phyloP scores from a whole-genome alignment of 35 echinoderm and acorn worm genomes.

The Lytechinus variegatus region DNA sequence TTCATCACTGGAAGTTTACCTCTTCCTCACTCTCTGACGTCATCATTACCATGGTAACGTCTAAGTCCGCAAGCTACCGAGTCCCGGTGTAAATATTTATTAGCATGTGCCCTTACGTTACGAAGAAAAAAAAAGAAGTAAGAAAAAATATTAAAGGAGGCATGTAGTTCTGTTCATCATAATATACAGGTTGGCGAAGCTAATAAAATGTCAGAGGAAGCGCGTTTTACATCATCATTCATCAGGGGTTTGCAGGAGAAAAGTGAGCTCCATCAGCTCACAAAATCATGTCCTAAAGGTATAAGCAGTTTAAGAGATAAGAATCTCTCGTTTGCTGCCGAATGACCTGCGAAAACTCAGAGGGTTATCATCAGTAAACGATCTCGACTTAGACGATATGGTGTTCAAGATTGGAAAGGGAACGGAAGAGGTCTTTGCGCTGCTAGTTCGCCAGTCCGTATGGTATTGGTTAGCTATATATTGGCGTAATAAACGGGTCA shows the following conservation, averaged over 20 bases:
- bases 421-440: background rate
- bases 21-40: constrained; percentile 19
- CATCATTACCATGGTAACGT: constrained; percentile 24
- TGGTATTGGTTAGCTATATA: background rate
- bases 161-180: background rate
- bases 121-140: background rate
- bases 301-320: constrained; percentile 13
- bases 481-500: background rate
- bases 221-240: background rate
- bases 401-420: background rate
- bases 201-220: constrained; percentile 2
- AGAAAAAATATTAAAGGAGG: background rate
- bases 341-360: background rate
- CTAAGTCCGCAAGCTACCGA: background rate
- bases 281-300: background rate
- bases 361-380: background rate
- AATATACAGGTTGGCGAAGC: background rate
- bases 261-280: background rate
- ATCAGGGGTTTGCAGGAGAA: background rate
- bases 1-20: constrained; percentile 42
- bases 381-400: background rate
- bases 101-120: background rate
- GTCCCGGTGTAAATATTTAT: constrained; percentile 49
- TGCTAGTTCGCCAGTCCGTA: background rate
- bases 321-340: background rate